Percentiles rank a stretch among this genome's conserved stretches.
Evolutionary conservation across 2,113 vertebrate genomes (phyloP).

Genomic region (Muntiacus muntjak): DNA sequence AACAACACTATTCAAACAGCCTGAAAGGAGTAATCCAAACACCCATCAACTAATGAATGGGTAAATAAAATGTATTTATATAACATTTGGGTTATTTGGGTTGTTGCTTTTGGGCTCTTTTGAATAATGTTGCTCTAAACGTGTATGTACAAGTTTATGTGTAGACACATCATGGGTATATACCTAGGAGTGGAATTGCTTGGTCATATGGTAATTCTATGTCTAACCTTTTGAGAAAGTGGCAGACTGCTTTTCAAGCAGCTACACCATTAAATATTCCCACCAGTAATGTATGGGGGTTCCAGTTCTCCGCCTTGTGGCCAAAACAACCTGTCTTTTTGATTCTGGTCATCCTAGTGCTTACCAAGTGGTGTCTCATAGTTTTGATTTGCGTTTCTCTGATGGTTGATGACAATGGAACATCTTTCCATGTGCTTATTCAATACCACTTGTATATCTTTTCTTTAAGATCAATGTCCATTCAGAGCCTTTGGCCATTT

Average conservation of each 20-base stretch:
- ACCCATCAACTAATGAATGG: background rate
- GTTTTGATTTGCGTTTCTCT: background rate
- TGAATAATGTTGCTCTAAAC: background rate
- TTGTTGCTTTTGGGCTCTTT: background rate
- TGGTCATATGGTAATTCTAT: background rate
- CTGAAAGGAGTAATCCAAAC: background rate
- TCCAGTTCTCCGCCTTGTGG: background rate
- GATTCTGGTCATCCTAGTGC: background rate
- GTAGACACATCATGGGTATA: background rate
- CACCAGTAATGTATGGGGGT: background rate
- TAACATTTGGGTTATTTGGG: background rate
- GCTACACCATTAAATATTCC: background rate
- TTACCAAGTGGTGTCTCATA: background rate
- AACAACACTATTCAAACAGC: background rate
- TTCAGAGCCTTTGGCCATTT: background rate
- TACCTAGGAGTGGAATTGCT: background rate
- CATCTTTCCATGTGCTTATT: background rate
- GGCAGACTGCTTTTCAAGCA: background rate
- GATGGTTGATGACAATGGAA: background rate
- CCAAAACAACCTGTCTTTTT: background rate
- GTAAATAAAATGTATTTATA: background rate
- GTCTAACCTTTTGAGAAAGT: background rate
- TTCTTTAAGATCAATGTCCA: background rate
- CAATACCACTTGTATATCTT: background rate
- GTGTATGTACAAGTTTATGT: background rate